phyloP scores from a whole-genome alignment of 1,140 invertebrate species.

The Cotesia vestalis region DNA sequence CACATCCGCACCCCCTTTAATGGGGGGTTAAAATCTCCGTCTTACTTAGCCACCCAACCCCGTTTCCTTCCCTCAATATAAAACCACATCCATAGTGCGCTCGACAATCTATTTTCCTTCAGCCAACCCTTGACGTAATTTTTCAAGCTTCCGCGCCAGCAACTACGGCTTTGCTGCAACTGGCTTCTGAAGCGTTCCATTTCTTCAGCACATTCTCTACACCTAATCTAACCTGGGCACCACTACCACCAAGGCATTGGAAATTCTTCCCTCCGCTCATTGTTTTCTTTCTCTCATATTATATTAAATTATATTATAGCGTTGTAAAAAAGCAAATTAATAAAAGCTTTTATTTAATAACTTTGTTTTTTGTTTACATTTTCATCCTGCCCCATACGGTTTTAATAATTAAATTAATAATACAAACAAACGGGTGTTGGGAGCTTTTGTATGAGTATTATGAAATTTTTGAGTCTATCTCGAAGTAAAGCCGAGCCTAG shows the following conservation, averaged over 20 bases:
- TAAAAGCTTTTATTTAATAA: not conserved
- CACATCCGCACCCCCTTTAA: conserved; percentile 37
- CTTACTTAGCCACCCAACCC: not conserved
- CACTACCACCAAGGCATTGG: too few species aligned
- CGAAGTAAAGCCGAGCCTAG: not conserved
- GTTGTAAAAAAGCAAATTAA: not conserved
- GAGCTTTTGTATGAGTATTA: conserved; percentile 21
- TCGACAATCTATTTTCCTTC: too few species aligned
- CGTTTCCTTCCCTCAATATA: not conserved
- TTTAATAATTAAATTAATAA: conserved; percentile 25
- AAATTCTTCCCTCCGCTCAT: too few species aligned
- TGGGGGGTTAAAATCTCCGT: not conserved
- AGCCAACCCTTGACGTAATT: too few species aligned
- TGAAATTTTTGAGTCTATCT: conserved; percentile 22
- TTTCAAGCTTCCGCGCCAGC: too few species aligned
- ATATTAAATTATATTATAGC: too few species aligned
- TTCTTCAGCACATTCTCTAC: too few species aligned
- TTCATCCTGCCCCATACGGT: not conserved
- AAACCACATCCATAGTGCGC: conserved; percentile 29
- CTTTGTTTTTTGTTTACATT: conserved; percentile 28
- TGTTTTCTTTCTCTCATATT: too few species aligned
- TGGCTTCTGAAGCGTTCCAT: too few species aligned
- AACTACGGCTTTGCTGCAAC: too few species aligned
- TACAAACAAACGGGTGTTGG: not conserved
- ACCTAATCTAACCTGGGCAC: too few species aligned